A percentile compares a stretch with the other conserved stretches of the same genome.
Conservation (phyloP, 2,113 vertebrate species). For the Ctenodactylus gundi region DNA sequence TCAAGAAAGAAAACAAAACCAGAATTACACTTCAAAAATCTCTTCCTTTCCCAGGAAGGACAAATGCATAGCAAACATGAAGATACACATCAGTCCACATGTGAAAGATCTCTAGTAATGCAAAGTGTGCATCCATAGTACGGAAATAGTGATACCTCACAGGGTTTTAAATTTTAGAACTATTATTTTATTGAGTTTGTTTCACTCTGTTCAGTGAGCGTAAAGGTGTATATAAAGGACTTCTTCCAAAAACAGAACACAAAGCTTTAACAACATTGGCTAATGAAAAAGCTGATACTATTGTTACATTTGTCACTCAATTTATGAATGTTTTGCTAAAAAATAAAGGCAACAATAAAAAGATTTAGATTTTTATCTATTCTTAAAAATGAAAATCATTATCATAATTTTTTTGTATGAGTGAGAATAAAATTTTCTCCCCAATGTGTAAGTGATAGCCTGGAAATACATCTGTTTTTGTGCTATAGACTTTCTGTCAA, state of each 20-base stretch:
- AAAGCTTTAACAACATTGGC: neutral
- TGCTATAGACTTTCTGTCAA: slow-evolving; percentile 46
- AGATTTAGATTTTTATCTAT: neutral
- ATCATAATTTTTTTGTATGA: slow-evolving; percentile 12
- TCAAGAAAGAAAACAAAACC: neutral
- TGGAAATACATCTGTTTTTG: slow-evolving; percentile 33
- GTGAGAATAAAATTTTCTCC: slow-evolving; percentile 31
- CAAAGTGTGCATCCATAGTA: neutral
- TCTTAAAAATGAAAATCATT: slow-evolving; percentile 1
- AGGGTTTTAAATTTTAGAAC: neutral
- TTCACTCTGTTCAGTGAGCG: neutral
- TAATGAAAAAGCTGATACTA: neutral
- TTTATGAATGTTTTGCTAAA: slow-evolving; percentile 30
- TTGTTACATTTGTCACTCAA: neutral
- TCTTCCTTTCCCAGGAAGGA: neutral
- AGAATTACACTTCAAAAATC: neutral
- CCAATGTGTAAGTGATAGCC: neutral
- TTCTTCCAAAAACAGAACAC: neutral
- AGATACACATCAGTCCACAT: neutral
- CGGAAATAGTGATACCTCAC: neutral
- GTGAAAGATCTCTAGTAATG: neutral
- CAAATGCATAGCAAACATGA: neutral
- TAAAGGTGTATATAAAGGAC: neutral
- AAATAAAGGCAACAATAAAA: neutral
- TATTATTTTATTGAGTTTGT: neutral